Conservation (phyloP, 2,797 vertebrate species). For the Gymnothorax reevesii region DNA sequence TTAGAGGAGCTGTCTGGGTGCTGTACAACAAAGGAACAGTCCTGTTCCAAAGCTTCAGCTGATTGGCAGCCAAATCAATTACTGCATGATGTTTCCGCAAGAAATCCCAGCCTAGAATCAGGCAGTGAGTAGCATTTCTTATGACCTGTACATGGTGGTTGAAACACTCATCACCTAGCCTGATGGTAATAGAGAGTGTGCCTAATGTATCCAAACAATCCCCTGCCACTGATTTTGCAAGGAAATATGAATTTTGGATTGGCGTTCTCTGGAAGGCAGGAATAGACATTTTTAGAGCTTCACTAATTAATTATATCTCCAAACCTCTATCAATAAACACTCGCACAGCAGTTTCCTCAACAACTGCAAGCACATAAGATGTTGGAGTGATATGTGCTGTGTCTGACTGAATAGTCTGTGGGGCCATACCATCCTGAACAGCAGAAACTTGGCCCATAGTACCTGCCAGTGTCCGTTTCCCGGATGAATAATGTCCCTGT, state of each 20-base stretch:
- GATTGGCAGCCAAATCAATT: neutral
- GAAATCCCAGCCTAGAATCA: conserved; percentile 44
- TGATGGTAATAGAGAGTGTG: conserved; percentile 28
- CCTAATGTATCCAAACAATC: conserved; percentile 29
- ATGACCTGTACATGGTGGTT: conserved; percentile 37
- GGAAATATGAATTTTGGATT: neutral
- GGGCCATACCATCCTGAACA: too few relatives aligned
- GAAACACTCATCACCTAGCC: conserved; percentile 19
- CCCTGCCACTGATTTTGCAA: conserved; percentile 28
- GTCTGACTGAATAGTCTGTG: too few relatives aligned
- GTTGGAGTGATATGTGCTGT: too few relatives aligned
- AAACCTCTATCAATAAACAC: too few relatives aligned
- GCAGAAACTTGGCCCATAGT: too few relatives aligned
- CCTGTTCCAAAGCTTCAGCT: neutral
- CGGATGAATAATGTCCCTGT: too few relatives aligned
- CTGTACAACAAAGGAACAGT: neutral
- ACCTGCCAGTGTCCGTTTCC: too few relatives aligned
- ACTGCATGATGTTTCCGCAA: conserved; percentile 33
- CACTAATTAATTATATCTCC: too few relatives aligned
- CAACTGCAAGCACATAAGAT: too few relatives aligned
- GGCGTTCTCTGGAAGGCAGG: conserved; percentile 19
- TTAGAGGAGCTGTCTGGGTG: neutral
- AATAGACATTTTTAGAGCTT: too few relatives aligned
- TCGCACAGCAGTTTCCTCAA: too few relatives aligned
- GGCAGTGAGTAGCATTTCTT: conserved; percentile 32